These are phyloP conservation scores for Gnatocerus cornutus DNA, from an alignment of 2,888 invertebrate genomes.

Conservation along the genomic window DNA sequence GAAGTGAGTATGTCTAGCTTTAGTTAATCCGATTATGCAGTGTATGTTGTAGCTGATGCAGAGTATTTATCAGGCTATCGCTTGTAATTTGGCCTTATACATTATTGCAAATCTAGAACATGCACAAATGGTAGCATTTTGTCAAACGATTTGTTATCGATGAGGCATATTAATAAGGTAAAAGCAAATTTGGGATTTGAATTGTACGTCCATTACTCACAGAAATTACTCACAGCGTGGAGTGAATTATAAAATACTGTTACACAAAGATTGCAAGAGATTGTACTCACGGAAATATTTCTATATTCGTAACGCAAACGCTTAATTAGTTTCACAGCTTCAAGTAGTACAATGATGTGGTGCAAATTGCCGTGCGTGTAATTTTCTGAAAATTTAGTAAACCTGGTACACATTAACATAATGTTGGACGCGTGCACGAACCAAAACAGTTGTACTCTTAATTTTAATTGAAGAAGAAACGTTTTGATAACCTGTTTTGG, in stretches of 20 bases:
- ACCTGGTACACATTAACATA: constrained; percentile 19
- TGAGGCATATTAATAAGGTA: constrained; percentile 5
- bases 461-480: too few relatives aligned
- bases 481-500: background rate
- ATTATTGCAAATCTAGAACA: constrained; percentile 7
- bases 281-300: background rate
- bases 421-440: background rate
- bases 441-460: background rate
- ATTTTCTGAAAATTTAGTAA: constrained; percentile 26
- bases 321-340: constrained; percentile 28
- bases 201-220: background rate
- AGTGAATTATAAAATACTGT: background rate
- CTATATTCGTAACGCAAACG: constrained; percentile 6
- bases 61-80: constrained; percentile 12
- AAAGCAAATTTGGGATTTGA: background rate
- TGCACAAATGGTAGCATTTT: constrained; percentile 15
- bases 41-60: background rate
- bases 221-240: background rate
- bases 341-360: background rate
- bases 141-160: constrained; percentile 11
- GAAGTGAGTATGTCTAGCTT: background rate
- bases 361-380: constrained; percentile 24
- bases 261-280: too few relatives aligned
- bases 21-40: constrained; percentile 1
- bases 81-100: constrained; percentile 17